phyloP scores from a whole-genome alignment of 1,140 invertebrate genomes.

The Zelostemma sp. region DNA sequence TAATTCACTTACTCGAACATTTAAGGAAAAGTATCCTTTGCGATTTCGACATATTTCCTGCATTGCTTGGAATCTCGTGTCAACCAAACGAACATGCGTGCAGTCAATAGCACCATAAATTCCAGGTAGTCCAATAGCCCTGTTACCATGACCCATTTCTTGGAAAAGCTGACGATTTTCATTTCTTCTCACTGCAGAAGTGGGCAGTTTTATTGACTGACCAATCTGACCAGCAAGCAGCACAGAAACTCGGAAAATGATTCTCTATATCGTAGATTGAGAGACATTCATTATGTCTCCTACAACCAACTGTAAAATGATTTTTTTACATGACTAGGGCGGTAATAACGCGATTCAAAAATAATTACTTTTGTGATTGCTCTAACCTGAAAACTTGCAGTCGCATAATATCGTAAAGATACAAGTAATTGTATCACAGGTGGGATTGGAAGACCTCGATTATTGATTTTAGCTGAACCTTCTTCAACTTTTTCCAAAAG shows the following conservation, averaged over 20 bases:
- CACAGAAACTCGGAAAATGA: constrained; percentile 9
- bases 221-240: constrained; percentile 22
- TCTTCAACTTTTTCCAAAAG: constrained; percentile 14
- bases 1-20: constrained; percentile 36
- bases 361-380: not conserved
- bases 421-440: constrained; percentile 16
- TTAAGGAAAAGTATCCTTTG: constrained; percentile 42
- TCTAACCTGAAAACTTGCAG: constrained; percentile 25
- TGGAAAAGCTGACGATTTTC: constrained; percentile 22
- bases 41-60: constrained; percentile 33
- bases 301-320: constrained; percentile 14
- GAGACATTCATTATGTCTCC: constrained; percentile 10
- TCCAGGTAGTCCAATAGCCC: constrained; percentile 29
- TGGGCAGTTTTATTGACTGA: constrained; percentile 16
- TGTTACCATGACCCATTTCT: constrained; percentile 7
- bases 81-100: constrained; percentile 23
- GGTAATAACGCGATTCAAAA: constrained; percentile 5
- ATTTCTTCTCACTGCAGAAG: not conserved
- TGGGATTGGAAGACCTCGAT: constrained; percentile 21
- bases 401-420: constrained; percentile 23
- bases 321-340: too few species aligned
- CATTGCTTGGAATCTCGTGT: constrained; percentile 28
- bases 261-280: constrained; percentile 18
- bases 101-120: constrained; percentile 38
- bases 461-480: constrained; percentile 12